Percentiles rank a stretch among this genome's conserved stretches.
Conservation (phyloP, 92 coral and sea anemone species). For the Heteractis magnifica region DNA sequence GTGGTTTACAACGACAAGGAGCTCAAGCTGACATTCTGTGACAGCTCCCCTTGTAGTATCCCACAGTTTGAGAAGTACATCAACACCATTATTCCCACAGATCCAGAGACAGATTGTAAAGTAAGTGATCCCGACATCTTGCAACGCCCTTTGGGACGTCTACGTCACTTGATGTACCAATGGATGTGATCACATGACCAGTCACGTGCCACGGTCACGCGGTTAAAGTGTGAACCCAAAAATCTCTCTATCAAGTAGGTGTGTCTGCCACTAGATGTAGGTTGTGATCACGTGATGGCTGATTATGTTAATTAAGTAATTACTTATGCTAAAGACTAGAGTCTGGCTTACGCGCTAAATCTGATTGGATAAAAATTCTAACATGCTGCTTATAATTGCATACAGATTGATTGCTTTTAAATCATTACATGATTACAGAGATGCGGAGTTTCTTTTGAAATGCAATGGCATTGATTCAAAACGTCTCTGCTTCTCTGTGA, state of each 20-base stretch:
- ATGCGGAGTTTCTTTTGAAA: no score
- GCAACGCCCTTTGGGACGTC: slow-evolving; percentile 20
- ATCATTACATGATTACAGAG: no score
- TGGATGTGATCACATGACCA: slow-evolving; percentile 1
- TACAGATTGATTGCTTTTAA: neutral
- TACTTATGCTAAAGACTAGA: neutral
- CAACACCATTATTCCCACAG: slow-evolving; percentile 55
- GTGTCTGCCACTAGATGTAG: neutral
- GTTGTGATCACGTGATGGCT: neutral
- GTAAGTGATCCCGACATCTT: slow-evolving; percentile 41
- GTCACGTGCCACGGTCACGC: neutral
- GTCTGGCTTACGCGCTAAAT: neutral
- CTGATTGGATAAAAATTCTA: neutral
- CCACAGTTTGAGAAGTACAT: slow-evolving; percentile 62
- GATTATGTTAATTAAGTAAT: no score
- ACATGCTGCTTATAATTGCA: neutral
- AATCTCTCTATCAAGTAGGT: neutral
- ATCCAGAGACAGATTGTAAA: slow-evolving; percentile 59
- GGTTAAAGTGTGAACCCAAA: neutral
- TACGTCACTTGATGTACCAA: slow-evolving; percentile 1
- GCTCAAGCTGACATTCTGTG: slow-evolving; percentile 72
- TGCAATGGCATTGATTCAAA: neutral
- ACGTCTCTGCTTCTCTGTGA: neutral
- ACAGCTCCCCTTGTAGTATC: slow-evolving; percentile 62
- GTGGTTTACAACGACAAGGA: slow-evolving; percentile 74